Evolutionary conservation across 2,888 invertebrate species (phyloP).

Genomic region (Mesorhabditis sp.): DNA sequence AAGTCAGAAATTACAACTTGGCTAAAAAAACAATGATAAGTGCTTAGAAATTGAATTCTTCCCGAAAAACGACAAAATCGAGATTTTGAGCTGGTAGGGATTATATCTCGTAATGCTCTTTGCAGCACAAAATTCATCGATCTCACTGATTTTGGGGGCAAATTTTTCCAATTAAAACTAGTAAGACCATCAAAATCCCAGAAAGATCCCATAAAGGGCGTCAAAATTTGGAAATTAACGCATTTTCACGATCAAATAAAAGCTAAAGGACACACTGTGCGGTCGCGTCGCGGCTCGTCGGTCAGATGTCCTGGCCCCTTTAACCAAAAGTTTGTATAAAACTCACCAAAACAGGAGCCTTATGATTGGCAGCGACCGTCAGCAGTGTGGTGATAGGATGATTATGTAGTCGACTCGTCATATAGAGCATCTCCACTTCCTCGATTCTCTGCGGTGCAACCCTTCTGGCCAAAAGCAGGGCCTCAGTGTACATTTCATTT

Average conservation of each 20-base stretch:
- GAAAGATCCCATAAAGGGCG: no score
- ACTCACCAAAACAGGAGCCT: slow-evolving; percentile 44
- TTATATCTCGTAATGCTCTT: no score
- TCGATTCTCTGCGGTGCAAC: slow-evolving; percentile 23
- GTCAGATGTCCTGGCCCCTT: not conserved
- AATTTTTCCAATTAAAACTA: no score
- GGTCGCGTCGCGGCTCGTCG: no score
- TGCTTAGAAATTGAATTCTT: not conserved
- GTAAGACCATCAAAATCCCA: no score
- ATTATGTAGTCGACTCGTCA: slow-evolving; percentile 39
- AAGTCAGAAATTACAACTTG: not conserved
- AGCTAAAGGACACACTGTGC: no score
- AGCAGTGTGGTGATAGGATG: slow-evolving; percentile 51
- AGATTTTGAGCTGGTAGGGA: no score
- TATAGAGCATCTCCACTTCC: slow-evolving; percentile 39
- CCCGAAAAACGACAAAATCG: no score
- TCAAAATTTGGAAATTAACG: no score
- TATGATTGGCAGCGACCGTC: slow-evolving; percentile 42
- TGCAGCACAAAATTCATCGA: no score
- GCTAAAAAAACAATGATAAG: slow-evolving; percentile 9
- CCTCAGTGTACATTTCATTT: slow-evolving; percentile 49
- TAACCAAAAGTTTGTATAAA: not conserved
- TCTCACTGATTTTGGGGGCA: no score
- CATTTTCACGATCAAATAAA: no score
- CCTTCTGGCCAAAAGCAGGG: slow-evolving; percentile 30